Conservation (phyloP, 2,113 vertebrate species). For the Atlantisia rogersi region DNA sequence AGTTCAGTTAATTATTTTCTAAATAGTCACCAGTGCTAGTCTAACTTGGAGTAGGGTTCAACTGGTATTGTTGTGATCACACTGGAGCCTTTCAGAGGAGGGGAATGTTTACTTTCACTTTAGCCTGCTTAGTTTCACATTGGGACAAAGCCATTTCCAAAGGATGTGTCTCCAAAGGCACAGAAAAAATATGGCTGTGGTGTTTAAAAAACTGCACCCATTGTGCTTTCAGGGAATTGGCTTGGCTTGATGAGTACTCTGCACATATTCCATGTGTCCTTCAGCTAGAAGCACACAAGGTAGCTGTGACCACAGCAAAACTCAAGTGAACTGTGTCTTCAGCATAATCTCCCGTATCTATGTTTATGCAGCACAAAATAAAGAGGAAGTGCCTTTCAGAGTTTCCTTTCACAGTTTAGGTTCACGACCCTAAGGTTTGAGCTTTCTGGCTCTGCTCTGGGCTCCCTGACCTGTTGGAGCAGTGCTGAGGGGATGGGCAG, state of each 20-base stretch:
- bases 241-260: neutral
- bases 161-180: neutral
- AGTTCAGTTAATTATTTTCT: slow-evolving; percentile 70
- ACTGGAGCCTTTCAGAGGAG: neutral
- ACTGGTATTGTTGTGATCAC: slow-evolving; percentile 28
- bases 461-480: neutral
- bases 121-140: neutral
- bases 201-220: neutral
- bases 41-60: slow-evolving; percentile 8
- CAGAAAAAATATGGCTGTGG: neutral
- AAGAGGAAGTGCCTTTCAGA: neutral
- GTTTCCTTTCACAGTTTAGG: neutral
- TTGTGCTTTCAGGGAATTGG: neutral
- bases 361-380: neutral
- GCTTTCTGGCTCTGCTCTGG: neutral
- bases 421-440: neutral
- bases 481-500: neutral
- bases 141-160: slow-evolving; percentile 34
- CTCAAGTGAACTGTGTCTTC: neutral
- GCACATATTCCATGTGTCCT: neutral
- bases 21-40: slow-evolving; percentile 47
- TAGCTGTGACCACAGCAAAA: neutral
- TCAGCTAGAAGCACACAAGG: neutral
- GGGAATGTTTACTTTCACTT: slow-evolving; percentile 46
- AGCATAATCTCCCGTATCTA: neutral